Base-by-base conservation (phyloP, 2,888 invertebrate genomes). In the Ichneumon xanthorius region DNA sequence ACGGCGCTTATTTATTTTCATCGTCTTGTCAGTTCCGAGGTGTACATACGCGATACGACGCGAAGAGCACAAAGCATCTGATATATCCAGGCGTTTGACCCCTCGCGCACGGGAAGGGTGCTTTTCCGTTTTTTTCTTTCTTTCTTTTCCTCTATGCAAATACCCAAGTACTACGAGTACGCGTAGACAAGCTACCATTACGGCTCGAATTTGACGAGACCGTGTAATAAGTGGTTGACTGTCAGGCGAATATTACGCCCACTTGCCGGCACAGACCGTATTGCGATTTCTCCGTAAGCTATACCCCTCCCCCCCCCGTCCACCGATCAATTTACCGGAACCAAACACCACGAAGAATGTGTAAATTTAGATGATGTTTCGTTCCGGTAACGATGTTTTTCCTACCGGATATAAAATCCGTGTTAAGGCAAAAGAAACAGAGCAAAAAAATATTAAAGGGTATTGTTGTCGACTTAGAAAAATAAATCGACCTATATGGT, bases 161-260 rank as follows among this genome's bases (percentile, higher is more conserved):
- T 79, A 48, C 30, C 48, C 48, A n/a, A 61, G 53, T 67, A 1
- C 53, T 30, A 1, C 53, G 40, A 26, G 68, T 26, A 16, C 14
- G 26, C 50, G 9, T 68, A 16, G 80, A 73, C 80, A 80, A 72
- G 71, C 53, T 80, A 58, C 72, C 58, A 63, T 40, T 37, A 45
- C 45, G 7, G 22, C 7, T 58, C 14, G 22, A 58, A 40, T 45
- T 61, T 14, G 22, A 58, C 40, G 22, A 22, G 73, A 61, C 14
- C 58, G 37, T 45, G 58, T 22, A 40, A 33, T 37, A 40, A 37
- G 33, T 4, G n/a, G 11, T 19, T 22, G 22, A 4, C 22, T 58
- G 58, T 22, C 11, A 26, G 53, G 19, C 30, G 71, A 70, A 53
- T 30, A 14, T 45, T 22, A n/a, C 68, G 68, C 19, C 3, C 2